Evolutionary conservation across 2,113 vertebrate species (phyloP).

Genomic region (Neodon shergylaensis): DNA sequence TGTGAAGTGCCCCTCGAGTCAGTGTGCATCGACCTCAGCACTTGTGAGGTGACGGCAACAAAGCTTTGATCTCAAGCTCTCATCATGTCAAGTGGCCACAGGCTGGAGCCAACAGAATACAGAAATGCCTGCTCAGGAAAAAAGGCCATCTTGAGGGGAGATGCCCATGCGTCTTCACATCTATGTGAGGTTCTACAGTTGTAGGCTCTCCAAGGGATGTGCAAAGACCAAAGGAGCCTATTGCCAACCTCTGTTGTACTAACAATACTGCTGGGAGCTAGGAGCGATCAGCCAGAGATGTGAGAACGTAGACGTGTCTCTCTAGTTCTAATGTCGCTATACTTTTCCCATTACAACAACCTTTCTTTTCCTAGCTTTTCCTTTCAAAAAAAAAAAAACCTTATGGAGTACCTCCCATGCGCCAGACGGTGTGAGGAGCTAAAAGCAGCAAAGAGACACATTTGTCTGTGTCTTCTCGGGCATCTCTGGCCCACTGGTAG

Average conservation of each 20-base stretch:
- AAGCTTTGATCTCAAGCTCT: too few species aligned
- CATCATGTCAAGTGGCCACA: too few species aligned
- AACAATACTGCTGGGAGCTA: background rate
- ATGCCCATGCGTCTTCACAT: background rate
- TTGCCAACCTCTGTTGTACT: background rate
- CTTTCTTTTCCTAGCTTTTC: background rate
- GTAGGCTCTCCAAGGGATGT: background rate
- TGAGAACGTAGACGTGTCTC: background rate
- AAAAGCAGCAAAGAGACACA: background rate
- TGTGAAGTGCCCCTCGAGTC: background rate
- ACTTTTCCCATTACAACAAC: background rate
- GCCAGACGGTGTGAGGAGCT: background rate
- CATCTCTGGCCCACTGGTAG: background rate
- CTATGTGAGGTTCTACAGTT: background rate
- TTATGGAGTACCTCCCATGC: background rate
- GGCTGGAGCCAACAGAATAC: background rate
- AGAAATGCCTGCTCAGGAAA: background rate
- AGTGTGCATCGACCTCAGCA: background rate
- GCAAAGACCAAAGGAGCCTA: background rate
- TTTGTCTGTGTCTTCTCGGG: background rate
- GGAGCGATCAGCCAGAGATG: background rate
- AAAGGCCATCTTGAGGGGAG: background rate
- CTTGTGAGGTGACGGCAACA: background rate
- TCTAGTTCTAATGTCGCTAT: background rate
- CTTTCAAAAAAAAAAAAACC: background rate